Evolutionary conservation across 2,888 invertebrate genomes (phyloP).

Genomic region (Mantis religiosa): DNA sequence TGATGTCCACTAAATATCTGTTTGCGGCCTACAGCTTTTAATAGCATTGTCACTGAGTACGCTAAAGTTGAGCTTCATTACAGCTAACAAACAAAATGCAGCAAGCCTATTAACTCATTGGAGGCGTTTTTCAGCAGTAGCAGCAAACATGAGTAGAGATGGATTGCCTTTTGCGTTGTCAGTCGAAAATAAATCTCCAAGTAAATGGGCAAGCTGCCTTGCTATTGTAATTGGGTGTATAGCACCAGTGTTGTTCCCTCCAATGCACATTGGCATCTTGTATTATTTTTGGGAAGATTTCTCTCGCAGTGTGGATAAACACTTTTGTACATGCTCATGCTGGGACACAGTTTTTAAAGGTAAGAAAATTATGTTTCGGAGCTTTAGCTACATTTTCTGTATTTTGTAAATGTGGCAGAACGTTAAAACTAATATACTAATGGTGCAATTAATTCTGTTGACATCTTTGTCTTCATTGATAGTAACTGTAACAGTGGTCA

Average conservation of each 20-base stretch:
- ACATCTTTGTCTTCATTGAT: not conserved
- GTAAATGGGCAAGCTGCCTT: not conserved
- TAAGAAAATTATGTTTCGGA: conserved; percentile 35
- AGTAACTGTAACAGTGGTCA: no score
- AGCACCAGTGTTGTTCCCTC: conserved; percentile 53
- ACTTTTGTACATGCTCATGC: conserved; percentile 65
- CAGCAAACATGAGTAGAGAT: not conserved
- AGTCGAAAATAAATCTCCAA: not conserved
- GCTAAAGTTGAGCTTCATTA: not conserved
- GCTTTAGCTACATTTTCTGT: no score
- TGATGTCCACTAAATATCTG: not conserved
- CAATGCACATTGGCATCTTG: conserved; percentile 57
- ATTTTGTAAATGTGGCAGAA: no score
- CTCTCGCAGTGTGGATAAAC: conserved; percentile 59
- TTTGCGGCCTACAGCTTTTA: not conserved
- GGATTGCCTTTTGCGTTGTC: not conserved
- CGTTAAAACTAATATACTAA: not conserved
- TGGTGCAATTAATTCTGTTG: not conserved
- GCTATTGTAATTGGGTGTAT: conserved; percentile 33
- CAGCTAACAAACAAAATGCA: not conserved
- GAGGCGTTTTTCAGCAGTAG: not conserved
- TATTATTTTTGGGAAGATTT: conserved; percentile 66
- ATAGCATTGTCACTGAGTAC: not conserved
- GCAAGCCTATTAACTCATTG: not conserved
- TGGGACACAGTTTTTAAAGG: conserved; percentile 77